A percentile compares a stretch with the other conserved stretches of the same genome.
Evolutionary conservation across 2,797 vertebrate species (phyloP).

Genomic region (Pristis pectinata): DNA sequence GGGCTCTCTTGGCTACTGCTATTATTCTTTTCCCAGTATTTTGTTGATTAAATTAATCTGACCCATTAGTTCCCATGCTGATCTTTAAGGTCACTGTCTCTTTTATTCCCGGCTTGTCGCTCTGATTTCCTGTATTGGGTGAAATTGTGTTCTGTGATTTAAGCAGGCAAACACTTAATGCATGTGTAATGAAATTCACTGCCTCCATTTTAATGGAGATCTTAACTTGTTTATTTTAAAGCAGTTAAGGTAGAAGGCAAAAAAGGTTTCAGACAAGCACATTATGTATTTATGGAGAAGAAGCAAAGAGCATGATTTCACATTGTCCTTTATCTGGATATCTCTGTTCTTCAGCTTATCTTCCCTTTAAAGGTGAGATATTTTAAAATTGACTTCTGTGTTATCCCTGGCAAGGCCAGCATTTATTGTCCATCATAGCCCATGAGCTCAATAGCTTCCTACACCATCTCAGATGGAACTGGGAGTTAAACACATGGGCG

Average conservation of each 20-base stretch:
- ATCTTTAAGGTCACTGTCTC: neutral
- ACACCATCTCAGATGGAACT: too few relatives aligned
- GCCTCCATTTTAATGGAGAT: neutral
- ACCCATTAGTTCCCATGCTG: neutral
- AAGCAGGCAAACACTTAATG: neutral
- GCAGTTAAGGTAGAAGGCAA: slow-evolving; percentile 20
- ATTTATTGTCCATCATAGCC: too few relatives aligned
- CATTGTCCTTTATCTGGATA: neutral
- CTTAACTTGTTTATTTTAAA: neutral
- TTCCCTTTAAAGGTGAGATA: neutral
- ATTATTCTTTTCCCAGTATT: neutral
- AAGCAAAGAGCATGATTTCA: neutral
- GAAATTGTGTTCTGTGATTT: neutral
- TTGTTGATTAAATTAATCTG: neutral
- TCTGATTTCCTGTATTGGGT: neutral
- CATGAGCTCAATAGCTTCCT: too few relatives aligned
- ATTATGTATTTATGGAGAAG: slow-evolving; percentile 1
- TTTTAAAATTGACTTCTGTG: neutral
- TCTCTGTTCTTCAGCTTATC: too few relatives aligned
- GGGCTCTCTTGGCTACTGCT: neutral
- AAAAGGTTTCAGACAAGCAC: neutral
- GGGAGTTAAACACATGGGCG: too few relatives aligned
- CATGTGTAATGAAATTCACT: neutral
- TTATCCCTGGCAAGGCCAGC: neutral
- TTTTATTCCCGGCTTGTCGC: neutral